Conservation (phyloP, 2,113 vertebrate species). For the Lycocorax pyrrhopterus region DNA sequence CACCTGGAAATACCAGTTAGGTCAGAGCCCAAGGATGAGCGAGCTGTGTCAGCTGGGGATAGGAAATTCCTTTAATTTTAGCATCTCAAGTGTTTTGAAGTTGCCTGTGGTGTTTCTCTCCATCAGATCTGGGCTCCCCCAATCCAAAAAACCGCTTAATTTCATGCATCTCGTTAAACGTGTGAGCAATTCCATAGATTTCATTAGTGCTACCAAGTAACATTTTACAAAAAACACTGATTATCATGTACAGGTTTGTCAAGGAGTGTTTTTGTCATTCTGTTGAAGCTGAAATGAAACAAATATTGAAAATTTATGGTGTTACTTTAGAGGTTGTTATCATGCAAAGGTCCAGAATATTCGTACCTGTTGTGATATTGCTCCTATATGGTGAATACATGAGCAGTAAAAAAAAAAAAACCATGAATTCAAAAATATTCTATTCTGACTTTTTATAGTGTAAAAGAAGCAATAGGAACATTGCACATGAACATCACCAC, state of each 20-base stretch:
- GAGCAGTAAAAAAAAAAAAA: not conserved
- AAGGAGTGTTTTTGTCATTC: not conserved
- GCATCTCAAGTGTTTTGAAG: not conserved
- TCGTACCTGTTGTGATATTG: accelerated
- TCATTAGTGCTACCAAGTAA: not conserved
- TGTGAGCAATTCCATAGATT: not conserved
- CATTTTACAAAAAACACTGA: not conserved
- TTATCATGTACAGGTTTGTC: not conserved
- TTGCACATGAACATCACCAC: accelerated
- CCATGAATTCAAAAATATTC: accelerated
- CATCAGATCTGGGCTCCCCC: not conserved
- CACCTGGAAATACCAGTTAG: not conserved
- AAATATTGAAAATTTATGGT: not conserved
- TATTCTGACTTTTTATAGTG: too few relatives aligned
- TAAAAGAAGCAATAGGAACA: not conserved
- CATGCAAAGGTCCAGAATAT: accelerated
- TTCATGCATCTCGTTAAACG: not conserved
- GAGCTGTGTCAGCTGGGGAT: not conserved
- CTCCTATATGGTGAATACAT: not conserved
- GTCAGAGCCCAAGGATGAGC: not conserved
- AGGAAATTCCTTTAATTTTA: not conserved
- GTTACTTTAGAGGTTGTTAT: not conserved
- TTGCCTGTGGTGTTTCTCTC: not conserved
- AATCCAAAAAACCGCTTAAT: accelerated
- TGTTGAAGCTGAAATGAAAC: not conserved